Conservation (phyloP, 2,113 vertebrate genomes). For the Progne subis region DNA sequence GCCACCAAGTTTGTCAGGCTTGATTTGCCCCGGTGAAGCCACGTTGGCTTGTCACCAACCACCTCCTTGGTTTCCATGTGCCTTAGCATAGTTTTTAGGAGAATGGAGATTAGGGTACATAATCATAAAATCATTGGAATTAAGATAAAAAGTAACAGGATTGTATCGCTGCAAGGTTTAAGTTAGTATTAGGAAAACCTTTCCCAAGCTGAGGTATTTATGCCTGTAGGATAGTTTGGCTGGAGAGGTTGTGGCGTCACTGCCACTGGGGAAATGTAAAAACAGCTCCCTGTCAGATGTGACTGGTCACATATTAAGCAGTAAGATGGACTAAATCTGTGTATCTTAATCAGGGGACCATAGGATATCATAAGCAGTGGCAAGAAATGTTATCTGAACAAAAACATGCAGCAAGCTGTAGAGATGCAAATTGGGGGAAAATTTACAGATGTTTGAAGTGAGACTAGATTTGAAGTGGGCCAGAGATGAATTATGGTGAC, state of each 20-base stretch:
- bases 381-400: background rate
- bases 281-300: background rate
- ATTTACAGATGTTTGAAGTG: background rate
- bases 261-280: background rate
- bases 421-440: background rate
- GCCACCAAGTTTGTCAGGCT: background rate
- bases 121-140: background rate
- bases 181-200: background rate
- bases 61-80: background rate
- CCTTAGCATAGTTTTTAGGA: background rate
- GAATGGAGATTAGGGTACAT: background rate
- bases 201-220: background rate
- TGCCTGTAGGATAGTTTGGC: background rate
- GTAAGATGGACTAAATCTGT: background rate
- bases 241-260: background rate
- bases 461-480: background rate
- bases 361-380: background rate
- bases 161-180: background rate
- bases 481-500: background rate
- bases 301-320: background rate
- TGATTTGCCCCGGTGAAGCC: background rate
- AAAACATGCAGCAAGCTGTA: background rate
- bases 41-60: accelerated
- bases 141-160: background rate
- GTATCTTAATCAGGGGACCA: background rate